These are phyloP conservation scores for Oscheius sp. DNA, from an alignment of 2,888 invertebrate species.

Conservation along the genomic window DNA sequence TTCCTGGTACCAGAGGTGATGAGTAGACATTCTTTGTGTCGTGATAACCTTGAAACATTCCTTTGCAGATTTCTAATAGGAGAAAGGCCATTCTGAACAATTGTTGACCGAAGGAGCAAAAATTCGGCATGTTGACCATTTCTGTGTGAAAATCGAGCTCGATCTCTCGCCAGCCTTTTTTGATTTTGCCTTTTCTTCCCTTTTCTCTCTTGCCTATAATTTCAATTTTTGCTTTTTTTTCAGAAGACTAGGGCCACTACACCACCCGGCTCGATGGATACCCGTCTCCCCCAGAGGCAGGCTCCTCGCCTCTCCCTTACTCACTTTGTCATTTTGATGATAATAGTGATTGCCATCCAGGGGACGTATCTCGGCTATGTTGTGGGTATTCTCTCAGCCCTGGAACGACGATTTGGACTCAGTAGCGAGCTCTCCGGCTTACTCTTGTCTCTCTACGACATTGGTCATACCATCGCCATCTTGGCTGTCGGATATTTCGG, in stretches of 20 bases:
- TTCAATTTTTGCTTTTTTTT: neutral
- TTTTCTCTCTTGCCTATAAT: neutral
- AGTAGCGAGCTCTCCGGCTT: slow-evolving; percentile 56
- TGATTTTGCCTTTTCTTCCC: no score
- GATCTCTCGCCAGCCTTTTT: no score
- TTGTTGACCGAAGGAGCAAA: no score
- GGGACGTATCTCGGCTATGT: slow-evolving; percentile 62
- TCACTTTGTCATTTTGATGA: slow-evolving; percentile 58
- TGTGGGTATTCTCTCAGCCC: slow-evolving; percentile 60
- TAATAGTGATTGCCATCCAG: slow-evolving; percentile 58
- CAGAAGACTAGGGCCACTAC: neutral
- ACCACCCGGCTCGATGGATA: slow-evolving; percentile 1
- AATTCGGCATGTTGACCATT: no score
- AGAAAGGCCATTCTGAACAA: no score
- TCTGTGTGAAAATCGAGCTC: no score
- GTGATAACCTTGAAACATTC: neutral
- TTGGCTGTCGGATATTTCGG: slow-evolving; percentile 65
- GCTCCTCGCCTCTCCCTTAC: slow-evolving; percentile 42
- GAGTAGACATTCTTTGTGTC: neutral
- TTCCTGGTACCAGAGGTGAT: no score
- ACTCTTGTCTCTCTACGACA: slow-evolving; percentile 63
- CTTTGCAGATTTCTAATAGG: neutral
- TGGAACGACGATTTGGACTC: slow-evolving; percentile 58
- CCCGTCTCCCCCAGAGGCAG: slow-evolving; percentile 40
- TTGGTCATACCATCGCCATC: slow-evolving; percentile 64